A percentile compares a stretch with the other conserved stretches of the same genome.
Conservation (phyloP, 2,797 vertebrate species). For the Typhlichthys subterraneus region DNA sequence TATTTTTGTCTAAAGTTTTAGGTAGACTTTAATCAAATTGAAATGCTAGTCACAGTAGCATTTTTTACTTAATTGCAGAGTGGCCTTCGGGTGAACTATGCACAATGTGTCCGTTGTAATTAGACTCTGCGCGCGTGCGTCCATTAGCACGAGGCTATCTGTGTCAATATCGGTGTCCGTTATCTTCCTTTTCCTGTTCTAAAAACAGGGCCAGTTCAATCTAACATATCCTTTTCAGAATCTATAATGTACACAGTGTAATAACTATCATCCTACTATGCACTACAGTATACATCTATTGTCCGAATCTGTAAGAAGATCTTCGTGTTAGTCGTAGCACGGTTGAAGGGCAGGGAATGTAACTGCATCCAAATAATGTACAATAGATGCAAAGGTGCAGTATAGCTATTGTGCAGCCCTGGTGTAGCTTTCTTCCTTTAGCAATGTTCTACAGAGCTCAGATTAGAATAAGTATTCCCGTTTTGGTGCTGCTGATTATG, state of each 20-base stretch:
- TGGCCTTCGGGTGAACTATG: slow-evolving; percentile 27
- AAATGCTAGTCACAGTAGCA: slow-evolving; percentile 16
- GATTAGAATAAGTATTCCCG: slow-evolving; percentile 46
- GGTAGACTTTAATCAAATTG: slow-evolving; percentile 25
- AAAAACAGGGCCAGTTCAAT: slow-evolving; percentile 8
- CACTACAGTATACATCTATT: background rate
- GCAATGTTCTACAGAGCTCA: slow-evolving; percentile 41
- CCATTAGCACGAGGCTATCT: slow-evolving; percentile 10
- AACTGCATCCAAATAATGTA: slow-evolving; percentile 29
- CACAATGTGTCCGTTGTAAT: slow-evolving; percentile 1
- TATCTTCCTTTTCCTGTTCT: slow-evolving; percentile 1
- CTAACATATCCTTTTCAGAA: background rate
- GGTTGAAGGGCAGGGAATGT: slow-evolving; percentile 16
- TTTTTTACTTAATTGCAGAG: slow-evolving; percentile 5
- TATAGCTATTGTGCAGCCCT: slow-evolving; percentile 30
- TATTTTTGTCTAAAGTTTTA: slow-evolving; percentile 27
- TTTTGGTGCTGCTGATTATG: slow-evolving; percentile 33
- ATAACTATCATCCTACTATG: background rate
- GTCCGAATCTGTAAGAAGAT: background rate
- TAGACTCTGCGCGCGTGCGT: slow-evolving; percentile 14
- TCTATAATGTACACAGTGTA: background rate
- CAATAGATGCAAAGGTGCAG: slow-evolving; percentile 8
- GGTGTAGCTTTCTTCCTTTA: slow-evolving; percentile 22
- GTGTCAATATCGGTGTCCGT: slow-evolving; percentile 3
- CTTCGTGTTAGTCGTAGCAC: background rate